These are phyloP conservation scores for Lycodopsis pacificus DNA, from an alignment of 2,797 vertebrate genomes.

Conservation along the genomic window DNA sequence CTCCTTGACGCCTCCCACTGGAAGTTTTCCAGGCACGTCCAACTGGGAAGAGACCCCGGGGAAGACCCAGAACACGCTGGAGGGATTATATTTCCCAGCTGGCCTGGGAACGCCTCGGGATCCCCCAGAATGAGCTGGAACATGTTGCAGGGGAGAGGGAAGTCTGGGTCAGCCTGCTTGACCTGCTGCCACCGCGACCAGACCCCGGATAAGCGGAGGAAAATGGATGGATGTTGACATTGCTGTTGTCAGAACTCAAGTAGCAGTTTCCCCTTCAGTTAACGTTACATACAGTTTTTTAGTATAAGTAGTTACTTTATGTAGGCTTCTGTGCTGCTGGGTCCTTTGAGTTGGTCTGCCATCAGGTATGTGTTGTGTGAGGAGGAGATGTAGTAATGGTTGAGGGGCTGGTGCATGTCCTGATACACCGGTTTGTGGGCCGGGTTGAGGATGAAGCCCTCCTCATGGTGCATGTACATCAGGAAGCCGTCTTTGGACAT, in stretches of 20 bases:
- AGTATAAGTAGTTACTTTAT: conserved; percentile 85
- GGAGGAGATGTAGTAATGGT: conserved; percentile 95
- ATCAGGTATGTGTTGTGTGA: conserved; percentile 98
- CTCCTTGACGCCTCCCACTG: too few relatives aligned
- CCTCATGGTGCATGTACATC: conserved; percentile 90
- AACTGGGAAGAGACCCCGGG: too few relatives aligned
- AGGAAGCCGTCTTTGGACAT: conserved; percentile 97
- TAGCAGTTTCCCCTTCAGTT: background rate
- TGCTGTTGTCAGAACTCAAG: background rate
- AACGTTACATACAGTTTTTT: background rate
- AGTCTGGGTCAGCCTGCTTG: too few relatives aligned
- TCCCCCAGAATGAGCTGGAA: too few relatives aligned
- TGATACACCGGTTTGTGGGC: conserved; percentile 89
- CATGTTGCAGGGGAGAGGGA: too few relatives aligned
- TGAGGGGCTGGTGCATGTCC: conserved; percentile 95
- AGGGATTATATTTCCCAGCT: too few relatives aligned
- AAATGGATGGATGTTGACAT: background rate
- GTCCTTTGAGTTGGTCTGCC: conserved; percentile 94
- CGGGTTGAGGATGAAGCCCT: conserved; percentile 87
- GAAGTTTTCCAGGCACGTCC: too few relatives aligned
- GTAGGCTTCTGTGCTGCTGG: conserved; percentile 97
- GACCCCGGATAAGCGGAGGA: too few relatives aligned
- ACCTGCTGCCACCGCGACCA: too few relatives aligned
- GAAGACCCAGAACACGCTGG: too few relatives aligned
- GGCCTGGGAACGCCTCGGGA: too few relatives aligned